Percentiles rank a stretch among this genome's conserved stretches.
Conservation (phyloP, 2,797 vertebrate genomes). For the Neopelma chrysocephalum region DNA sequence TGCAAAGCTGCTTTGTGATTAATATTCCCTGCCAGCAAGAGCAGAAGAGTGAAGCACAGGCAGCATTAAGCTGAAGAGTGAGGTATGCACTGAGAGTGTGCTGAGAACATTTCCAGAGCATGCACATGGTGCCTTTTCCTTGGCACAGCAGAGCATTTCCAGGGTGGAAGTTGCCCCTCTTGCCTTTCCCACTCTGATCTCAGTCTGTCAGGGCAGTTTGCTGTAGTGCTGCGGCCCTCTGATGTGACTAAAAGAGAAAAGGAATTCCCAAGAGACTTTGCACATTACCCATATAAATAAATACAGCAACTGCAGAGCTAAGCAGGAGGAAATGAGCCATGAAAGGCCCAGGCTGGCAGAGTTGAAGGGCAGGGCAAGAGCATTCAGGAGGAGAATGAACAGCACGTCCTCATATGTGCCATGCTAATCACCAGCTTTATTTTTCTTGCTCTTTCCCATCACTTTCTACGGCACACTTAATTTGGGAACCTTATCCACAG, state of each 20-base stretch:
- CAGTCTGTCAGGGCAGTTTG: not conserved
- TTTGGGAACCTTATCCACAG: not conserved
- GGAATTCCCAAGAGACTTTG: constrained; percentile 39
- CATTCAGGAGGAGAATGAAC: not conserved
- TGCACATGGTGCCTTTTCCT: fast-evolving
- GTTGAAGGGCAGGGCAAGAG: constrained; percentile 66
- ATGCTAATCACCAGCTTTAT: not conserved
- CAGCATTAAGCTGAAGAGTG: not conserved
- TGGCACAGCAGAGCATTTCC: not conserved
- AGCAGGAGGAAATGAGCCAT: constrained; percentile 53
- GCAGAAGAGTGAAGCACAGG: not conserved
- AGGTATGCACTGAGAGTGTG: not conserved
- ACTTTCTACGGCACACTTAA: not conserved
- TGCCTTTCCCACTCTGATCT: not conserved
- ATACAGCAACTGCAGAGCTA: constrained; percentile 55
- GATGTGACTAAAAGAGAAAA: constrained; percentile 25
- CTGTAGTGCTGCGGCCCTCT: not conserved
- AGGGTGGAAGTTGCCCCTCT: not conserved
- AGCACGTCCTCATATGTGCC: not conserved
- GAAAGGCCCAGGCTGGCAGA: constrained; percentile 39
- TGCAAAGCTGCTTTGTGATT: not conserved
- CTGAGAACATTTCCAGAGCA: not conserved
- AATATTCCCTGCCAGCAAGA: not conserved
- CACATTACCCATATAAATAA: constrained; percentile 24
- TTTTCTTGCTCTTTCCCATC: not conserved